Percentiles rank a stretch among this genome's conserved stretches.
These are phyloP conservation scores for Eupelmus urozonus DNA, from an alignment of 2,888 invertebrate species.

Conservation along the genomic window DNA sequence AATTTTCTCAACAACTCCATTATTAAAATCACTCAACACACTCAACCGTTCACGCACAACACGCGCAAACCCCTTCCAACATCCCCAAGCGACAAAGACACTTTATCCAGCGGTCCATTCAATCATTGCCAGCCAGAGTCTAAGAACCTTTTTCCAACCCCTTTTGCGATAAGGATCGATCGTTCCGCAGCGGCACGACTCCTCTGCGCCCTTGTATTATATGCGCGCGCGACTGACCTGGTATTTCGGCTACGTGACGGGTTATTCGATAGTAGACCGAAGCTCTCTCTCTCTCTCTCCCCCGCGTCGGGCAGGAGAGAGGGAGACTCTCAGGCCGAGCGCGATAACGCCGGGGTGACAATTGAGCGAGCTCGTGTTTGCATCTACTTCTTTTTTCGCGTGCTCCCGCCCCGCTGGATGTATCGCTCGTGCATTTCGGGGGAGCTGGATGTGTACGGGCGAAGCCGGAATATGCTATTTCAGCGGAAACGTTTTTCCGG, in stretches of 20 bases:
- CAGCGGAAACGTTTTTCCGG: background rate
- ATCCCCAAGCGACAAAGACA: too few relatives aligned
- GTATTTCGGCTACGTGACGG: slow-evolving; percentile 50
- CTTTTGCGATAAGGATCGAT: background rate
- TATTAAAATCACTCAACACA: too few relatives aligned
- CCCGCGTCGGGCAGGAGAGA: background rate
- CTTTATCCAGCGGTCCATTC: too few relatives aligned
- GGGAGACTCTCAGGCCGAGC: background rate
- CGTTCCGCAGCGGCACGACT: background rate
- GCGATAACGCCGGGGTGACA: background rate
- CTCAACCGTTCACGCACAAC: too few relatives aligned
- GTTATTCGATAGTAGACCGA: slow-evolving; percentile 29
- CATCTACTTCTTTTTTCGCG: background rate
- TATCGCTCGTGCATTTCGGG: too few relatives aligned
- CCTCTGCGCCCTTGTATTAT: slow-evolving; percentile 1
- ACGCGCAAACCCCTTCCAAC: too few relatives aligned
- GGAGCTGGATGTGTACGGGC: too few relatives aligned
- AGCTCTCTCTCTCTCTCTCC: too few relatives aligned
- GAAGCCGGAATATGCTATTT: slow-evolving; percentile 5
- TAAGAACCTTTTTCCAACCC: background rate
- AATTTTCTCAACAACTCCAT: too few relatives aligned
- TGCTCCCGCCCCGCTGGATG: too few relatives aligned
- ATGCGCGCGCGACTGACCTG: slow-evolving; percentile 40
- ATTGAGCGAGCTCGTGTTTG: background rate
- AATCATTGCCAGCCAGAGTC: too few relatives aligned